A percentile compares a stretch with the other conserved stretches of the same genome.
phyloP scores from a whole-genome alignment of 2,888 invertebrate genomes.

The Zhuqinia jingwanae region DNA sequence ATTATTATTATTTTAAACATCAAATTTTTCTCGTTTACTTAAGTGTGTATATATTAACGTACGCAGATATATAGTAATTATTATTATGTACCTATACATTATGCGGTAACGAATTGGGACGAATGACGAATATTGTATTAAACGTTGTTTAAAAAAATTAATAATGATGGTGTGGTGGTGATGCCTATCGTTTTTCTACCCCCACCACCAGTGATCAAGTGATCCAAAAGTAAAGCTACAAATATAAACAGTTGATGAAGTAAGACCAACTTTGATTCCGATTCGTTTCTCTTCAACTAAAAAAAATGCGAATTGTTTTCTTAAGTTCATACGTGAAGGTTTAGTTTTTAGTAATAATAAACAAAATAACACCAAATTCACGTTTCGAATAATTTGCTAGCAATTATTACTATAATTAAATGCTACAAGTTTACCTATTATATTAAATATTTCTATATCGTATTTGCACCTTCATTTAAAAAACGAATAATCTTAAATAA shows the following conservation, averaged over 20 bases:
- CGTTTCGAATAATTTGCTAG: not conserved
- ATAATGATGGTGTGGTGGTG: too few species aligned
- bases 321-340: too few species aligned
- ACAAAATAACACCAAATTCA: not conserved
- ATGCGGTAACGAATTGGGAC: constrained; percentile 40
- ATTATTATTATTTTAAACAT: not conserved
- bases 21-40: not conserved
- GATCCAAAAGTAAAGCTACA: constrained; percentile 33
- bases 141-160: too few species aligned
- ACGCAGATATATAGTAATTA: too few species aligned
- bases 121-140: constrained; percentile 7
- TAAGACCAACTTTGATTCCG: constrained; percentile 8
- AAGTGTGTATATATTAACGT: not conserved
- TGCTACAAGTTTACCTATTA: too few species aligned
- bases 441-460: too few species aligned
- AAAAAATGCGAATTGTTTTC: too few species aligned
- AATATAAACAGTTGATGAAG: not conserved
- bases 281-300: constrained; percentile 15
- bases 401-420: not conserved
- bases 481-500: too few species aligned
- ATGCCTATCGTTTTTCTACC: too few species aligned
- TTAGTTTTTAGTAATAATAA: too few species aligned
- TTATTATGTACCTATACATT: too few species aligned
- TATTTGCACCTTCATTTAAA: constrained; percentile 35
- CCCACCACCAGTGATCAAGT: not conserved